Percentiles rank a stretch among this genome's conserved stretches.
These are phyloP conservation scores for Euzophera pinguis DNA, from an alignment of 2,888 invertebrate genomes.

Conservation along the genomic window DNA sequence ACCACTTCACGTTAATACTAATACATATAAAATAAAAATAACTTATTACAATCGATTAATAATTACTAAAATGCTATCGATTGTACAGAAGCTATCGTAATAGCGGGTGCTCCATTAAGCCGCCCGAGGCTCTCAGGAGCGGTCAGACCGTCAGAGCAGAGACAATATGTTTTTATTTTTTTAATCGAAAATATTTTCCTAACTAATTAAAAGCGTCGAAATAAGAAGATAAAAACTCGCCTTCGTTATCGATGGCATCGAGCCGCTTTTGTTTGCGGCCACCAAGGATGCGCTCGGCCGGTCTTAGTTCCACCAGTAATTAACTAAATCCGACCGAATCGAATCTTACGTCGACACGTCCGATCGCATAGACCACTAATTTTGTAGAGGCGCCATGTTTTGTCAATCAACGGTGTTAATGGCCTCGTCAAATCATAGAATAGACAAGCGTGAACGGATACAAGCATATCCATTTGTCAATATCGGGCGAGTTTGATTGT, in stretches of 20 bases:
- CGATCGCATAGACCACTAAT: slow-evolving; percentile 14
- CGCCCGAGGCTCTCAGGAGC: slow-evolving; percentile 50
- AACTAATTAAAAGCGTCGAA: slow-evolving; percentile 79
- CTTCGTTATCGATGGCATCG: slow-evolving; percentile 78
- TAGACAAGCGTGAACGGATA: slow-evolving; percentile 9
- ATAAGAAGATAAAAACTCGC: slow-evolving; percentile 74
- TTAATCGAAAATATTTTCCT: slow-evolving; percentile 79
- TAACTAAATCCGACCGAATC: slow-evolving; percentile 67
- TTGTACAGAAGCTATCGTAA: slow-evolving; percentile 66
- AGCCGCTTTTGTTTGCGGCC: slow-evolving; percentile 74
- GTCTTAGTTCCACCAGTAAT: slow-evolving; percentile 65
- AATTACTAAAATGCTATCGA: slow-evolving; percentile 58
- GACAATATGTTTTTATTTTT: slow-evolving; percentile 70
- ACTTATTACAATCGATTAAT: slow-evolving; percentile 31
- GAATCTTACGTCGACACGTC: slow-evolving; percentile 18
- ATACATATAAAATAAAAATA: slow-evolving; percentile 40
- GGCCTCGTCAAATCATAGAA: slow-evolving; percentile 4
- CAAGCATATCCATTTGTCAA: slow-evolving; percentile 5
- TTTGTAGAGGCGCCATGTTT: slow-evolving; percentile 11
- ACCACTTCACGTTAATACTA: slow-evolving; percentile 6
- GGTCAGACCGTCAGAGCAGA: slow-evolving; percentile 67
- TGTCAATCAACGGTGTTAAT: slow-evolving; percentile 7
- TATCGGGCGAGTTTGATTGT: background rate
- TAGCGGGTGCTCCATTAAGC: slow-evolving; percentile 61
- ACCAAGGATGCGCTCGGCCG: slow-evolving; percentile 50